phyloP scores from a whole-genome alignment of 2,797 vertebrate species.

The Hemibagrus guttatus region DNA sequence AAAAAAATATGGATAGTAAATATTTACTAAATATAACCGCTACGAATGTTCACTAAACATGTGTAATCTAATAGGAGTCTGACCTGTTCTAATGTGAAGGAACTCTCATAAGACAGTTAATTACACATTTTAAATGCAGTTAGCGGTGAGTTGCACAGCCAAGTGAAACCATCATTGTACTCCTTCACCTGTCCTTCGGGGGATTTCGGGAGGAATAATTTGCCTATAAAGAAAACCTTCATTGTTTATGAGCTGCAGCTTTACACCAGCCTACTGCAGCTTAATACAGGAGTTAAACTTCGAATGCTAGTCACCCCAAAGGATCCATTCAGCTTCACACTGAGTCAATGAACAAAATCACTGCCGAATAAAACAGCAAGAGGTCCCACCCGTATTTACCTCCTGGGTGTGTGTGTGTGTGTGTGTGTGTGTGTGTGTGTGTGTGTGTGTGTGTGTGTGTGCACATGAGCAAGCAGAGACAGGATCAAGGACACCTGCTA shows the following conservation, averaged over 20 bases:
- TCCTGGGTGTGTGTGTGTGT: neutral
- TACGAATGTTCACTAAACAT: neutral
- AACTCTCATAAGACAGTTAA: neutral
- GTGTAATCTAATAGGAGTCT: neutral
- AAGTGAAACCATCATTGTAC: neutral
- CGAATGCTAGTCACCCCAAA: constrained; percentile 27
- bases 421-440: constrained; percentile 6
- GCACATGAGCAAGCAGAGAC: neutral
- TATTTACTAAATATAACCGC: neutral
- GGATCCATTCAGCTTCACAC: constrained; percentile 30
- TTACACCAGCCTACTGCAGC: constrained; percentile 23
- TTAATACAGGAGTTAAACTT: constrained; percentile 15
- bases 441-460: constrained; percentile 12
- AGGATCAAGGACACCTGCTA: constrained; percentile 44
- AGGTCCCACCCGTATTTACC: constrained; percentile 20
- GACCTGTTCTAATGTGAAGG: neutral
- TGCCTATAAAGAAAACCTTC: constrained; percentile 22
- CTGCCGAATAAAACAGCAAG: constrained; percentile 43
- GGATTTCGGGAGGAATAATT: neutral
- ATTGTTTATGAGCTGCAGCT: constrained; percentile 37
- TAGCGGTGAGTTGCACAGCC: neutral
- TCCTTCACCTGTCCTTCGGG: constrained; percentile 26
- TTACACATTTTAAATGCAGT: neutral
- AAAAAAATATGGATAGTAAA: neutral
- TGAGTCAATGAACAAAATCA: constrained; percentile 19